Conservation (phyloP, 2,113 vertebrate species). For the Oncorhynchus nerka region DNA sequence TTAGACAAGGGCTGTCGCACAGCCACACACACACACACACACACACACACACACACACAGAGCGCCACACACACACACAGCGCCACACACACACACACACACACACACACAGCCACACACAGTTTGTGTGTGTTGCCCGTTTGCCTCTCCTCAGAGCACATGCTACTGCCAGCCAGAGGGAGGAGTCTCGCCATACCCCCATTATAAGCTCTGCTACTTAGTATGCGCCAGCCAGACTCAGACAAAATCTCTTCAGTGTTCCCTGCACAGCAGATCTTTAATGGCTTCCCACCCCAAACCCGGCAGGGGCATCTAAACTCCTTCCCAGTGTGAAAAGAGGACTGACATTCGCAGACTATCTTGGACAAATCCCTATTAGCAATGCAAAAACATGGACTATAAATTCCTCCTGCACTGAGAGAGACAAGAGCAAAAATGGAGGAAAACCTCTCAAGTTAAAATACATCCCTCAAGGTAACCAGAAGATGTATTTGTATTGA, state of each 20-base stretch:
- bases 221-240: constrained; percentile 35
- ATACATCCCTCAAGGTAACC: background rate
- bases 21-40: background rate
- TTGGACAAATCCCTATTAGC: constrained; percentile 24
- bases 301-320: constrained; percentile 10
- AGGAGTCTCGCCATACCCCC: constrained; percentile 30
- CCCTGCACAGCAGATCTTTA: constrained; percentile 38
- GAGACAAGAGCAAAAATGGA: background rate
- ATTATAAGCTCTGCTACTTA: constrained; percentile 55
- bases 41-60: background rate
- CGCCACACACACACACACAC: background rate
- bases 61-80: background rate
- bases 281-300: constrained; percentile 30
- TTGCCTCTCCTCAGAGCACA: constrained; percentile 7
- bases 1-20: constrained; percentile 27
- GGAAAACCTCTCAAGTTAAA: background rate
- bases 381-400: constrained; percentile 34
- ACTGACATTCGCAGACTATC: background rate
- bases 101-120: background rate
- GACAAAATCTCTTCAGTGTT: constrained; percentile 27
- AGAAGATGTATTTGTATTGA: background rate
- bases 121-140: background rate
- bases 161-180: constrained; percentile 22
- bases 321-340: background rate
- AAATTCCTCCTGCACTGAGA: background rate